Evolutionary conservation across 2,113 vertebrate species (phyloP).

Genomic region (Nansenia antarctica): DNA sequence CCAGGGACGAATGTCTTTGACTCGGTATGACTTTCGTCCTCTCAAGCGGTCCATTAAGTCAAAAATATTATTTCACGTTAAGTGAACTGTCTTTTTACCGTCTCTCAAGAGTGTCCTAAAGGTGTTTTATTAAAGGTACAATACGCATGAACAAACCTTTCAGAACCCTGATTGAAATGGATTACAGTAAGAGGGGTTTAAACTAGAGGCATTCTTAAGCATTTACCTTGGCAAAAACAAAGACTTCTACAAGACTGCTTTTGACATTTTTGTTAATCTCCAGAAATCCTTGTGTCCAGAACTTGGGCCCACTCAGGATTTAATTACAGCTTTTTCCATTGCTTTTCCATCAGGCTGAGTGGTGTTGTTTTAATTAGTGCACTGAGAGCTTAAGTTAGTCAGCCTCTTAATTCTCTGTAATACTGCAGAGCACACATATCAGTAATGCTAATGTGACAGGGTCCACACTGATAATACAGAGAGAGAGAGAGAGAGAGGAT

Average conservation of each 20-base stretch:
- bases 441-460: slow-evolving; percentile 45
- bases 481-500: background rate
- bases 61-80: too few species aligned
- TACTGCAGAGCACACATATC: slow-evolving; percentile 36
- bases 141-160: too few species aligned
- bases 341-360: slow-evolving; percentile 54
- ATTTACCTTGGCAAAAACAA: too few species aligned
- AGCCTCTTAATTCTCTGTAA: slow-evolving; percentile 65
- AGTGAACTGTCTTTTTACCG: background rate
- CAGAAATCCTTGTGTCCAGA: slow-evolving; percentile 58
- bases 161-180: too few species aligned
- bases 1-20: background rate
- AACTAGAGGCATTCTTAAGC: too few species aligned
- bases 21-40: too few species aligned
- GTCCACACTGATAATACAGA: slow-evolving; percentile 20
- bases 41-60: too few species aligned
- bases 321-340: slow-evolving; percentile 65
- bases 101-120: too few species aligned
- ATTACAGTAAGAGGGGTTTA: too few species aligned
- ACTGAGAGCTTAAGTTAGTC: slow-evolving; percentile 62
- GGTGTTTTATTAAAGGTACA: too few species aligned
- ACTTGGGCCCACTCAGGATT: slow-evolving; percentile 61
- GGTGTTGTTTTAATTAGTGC: slow-evolving; percentile 70
- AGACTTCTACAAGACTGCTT: slow-evolving; percentile 24
- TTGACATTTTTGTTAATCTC: slow-evolving; percentile 56